These are phyloP conservation scores for Strix aluco DNA, from an alignment of 2,113 vertebrate genomes.

Conservation along the genomic window DNA sequence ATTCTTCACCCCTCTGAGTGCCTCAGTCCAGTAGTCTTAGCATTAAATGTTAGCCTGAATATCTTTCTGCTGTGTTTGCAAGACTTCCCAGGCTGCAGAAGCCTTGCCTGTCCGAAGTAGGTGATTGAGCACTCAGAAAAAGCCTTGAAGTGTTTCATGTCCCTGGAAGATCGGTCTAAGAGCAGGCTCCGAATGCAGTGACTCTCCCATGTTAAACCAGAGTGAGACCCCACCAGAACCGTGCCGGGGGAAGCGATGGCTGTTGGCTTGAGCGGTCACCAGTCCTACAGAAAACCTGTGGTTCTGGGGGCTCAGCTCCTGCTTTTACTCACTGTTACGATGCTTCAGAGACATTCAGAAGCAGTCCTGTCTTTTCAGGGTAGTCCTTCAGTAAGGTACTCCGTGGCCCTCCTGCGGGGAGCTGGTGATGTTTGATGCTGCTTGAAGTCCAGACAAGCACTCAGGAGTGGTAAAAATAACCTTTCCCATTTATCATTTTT, in stretches of 20 bases:
- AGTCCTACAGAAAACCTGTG: background rate
- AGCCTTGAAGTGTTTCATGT: background rate
- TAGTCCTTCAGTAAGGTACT: background rate
- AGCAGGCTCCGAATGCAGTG: background rate
- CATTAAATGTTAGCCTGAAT: background rate
- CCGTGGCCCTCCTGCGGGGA: background rate
- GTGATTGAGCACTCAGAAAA: background rate
- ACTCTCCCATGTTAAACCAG: background rate
- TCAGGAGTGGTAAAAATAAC: background rate
- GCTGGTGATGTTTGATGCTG: background rate
- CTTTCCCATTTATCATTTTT: background rate
- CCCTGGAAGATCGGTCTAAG: background rate
- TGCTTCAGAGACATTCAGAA: background rate
- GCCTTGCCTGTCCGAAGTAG: background rate
- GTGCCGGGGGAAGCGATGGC: accelerated
- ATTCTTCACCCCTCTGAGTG: background rate
- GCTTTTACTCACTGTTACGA: background rate
- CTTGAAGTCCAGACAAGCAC: background rate
- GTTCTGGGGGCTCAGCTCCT: background rate
- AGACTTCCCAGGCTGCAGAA: background rate
- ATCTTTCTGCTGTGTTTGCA: background rate
- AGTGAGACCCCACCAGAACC: background rate
- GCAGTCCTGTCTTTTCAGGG: background rate
- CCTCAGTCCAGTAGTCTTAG: background rate
- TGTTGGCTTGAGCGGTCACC: background rate